Evolutionary conservation across 2,888 invertebrate genomes (phyloP).

Genomic region (Amaurobius ferox): DNA sequence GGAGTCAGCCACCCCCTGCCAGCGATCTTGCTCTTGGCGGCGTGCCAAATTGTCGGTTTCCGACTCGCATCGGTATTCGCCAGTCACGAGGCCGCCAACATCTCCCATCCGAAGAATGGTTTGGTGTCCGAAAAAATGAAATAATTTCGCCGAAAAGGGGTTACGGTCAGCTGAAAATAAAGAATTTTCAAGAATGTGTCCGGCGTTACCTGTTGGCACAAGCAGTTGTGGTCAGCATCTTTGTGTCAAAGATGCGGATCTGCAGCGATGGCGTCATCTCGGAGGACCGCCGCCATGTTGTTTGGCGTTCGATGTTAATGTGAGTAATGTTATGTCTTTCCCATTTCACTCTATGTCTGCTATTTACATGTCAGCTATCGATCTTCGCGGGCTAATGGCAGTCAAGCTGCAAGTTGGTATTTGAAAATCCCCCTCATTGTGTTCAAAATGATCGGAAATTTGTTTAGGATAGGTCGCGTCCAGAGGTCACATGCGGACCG

Average conservation of each 20-base stretch:
- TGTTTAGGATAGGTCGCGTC: constrained; percentile 42
- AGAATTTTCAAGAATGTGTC: constrained; percentile 6
- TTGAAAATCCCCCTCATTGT: not conserved
- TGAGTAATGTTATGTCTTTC: constrained; percentile 59
- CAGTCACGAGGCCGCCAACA: constrained; percentile 52
- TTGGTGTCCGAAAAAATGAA: constrained; percentile 24
- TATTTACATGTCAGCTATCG: constrained; percentile 41
- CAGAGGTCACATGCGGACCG: constrained; percentile 47
- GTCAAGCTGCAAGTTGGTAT: constrained; percentile 15
- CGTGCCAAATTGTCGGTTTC: constrained; percentile 52
- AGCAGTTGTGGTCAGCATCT: constrained; percentile 1
- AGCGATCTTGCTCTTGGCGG: constrained; percentile 51
- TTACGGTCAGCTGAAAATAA: constrained; percentile 20
- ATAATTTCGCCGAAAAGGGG: not conserved
- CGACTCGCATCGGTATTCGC: constrained; percentile 29
- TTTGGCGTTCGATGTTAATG: constrained; percentile 47
- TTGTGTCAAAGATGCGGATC: not conserved
- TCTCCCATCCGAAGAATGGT: constrained; percentile 50
- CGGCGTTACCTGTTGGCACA: constrained; percentile 27
- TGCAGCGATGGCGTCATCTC: constrained; percentile 34
- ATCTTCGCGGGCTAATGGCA: constrained; percentile 25
- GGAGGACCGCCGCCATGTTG: constrained; percentile 36
- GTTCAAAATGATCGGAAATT: constrained; percentile 34
- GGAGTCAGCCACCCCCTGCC: constrained; percentile 51
- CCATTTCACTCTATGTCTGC: constrained; percentile 14